Evolutionary conservation across 2,797 vertebrate species (phyloP).

Genomic region (Peromyscus melanophrys): DNA sequence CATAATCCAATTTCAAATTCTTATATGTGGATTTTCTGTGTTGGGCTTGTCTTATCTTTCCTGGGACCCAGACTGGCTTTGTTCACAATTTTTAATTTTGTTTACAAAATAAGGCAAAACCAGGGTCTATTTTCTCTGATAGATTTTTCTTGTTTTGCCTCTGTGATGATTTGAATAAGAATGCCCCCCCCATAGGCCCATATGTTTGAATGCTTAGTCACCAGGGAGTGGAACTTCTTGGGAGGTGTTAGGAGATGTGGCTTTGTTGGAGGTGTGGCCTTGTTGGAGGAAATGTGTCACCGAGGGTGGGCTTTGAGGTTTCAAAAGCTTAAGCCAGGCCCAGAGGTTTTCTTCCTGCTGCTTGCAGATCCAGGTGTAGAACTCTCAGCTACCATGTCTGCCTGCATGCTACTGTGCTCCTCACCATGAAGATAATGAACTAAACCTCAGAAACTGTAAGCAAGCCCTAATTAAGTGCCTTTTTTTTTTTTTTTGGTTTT

Average conservation of each 20-base stretch:
- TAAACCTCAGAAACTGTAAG: background rate
- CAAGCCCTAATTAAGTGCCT: background rate
- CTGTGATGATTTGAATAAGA: background rate
- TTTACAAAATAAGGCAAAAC: background rate
- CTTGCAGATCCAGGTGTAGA: no score
- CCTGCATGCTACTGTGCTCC: background rate
- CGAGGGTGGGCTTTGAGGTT: no score
- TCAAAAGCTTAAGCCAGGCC: no score
- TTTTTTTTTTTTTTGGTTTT: no score
- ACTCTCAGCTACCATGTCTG: background rate
- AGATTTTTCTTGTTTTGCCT: background rate
- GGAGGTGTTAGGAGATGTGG: no score
- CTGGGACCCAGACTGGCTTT: background rate
- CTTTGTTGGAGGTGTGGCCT: no score
- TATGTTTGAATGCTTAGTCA: no score
- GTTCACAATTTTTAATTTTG: background rate
- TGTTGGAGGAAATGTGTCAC: no score
- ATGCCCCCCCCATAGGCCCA: background rate
- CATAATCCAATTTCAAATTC: background rate
- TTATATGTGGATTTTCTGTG: background rate
- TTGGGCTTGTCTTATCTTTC: constrained; percentile 1
- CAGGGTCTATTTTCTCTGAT: background rate
- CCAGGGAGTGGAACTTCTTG: no score
- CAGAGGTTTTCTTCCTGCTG: no score
- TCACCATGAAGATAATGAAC: background rate